Evolutionary conservation across 2,113 vertebrate species (phyloP), one percentile per base, ranked within the genome.

Genomic region (Phaethon lepturus): DNA sequence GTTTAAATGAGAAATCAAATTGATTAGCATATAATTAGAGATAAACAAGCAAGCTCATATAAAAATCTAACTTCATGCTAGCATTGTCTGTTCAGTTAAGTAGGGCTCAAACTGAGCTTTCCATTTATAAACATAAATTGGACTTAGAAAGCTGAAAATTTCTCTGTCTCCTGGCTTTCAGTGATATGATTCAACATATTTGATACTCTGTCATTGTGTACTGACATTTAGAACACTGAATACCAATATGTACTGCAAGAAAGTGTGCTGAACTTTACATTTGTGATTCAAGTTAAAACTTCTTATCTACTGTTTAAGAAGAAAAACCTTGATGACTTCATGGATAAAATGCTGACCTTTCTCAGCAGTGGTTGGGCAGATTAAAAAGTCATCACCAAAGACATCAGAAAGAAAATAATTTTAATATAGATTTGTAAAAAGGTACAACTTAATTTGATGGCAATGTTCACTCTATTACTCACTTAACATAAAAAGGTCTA

Each of bases 1-100:
- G 74, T 97, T 97, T 96, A 96, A 97, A 96, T 93, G 86, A 85
- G 87, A 86, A 98, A 94, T 97, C 66, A 96, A 95, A 95, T 91
- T 97, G 95, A 97, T 96, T 98, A 97, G 90, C 79, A 98, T 96
- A 85, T 95, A 97, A 97, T 97, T 98, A 97, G 66, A 97, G 87
- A 97, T 93, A 97, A 96, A 94, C 90, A 93, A 96, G 67, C 75
- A 93, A 62, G 28, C 44, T 85, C 73, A 47, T 80, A 94, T 80
- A 96, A 96, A 94, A 97, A 91, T 92, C 84, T 96, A 97, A 97
- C 96, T 69, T 96, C 80, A 92, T 86, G 91, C 94, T 93, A 96
- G 52, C 83, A 93, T 93, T 96, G 79, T 35, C 95, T 96, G 72
- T 87, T 96, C 84, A 74, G 81, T 81, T 97, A 97, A 97, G 73